These are phyloP conservation scores for Amphiprion clarkii DNA, from an alignment of 2,797 vertebrate genomes.

Conservation along the genomic window DNA sequence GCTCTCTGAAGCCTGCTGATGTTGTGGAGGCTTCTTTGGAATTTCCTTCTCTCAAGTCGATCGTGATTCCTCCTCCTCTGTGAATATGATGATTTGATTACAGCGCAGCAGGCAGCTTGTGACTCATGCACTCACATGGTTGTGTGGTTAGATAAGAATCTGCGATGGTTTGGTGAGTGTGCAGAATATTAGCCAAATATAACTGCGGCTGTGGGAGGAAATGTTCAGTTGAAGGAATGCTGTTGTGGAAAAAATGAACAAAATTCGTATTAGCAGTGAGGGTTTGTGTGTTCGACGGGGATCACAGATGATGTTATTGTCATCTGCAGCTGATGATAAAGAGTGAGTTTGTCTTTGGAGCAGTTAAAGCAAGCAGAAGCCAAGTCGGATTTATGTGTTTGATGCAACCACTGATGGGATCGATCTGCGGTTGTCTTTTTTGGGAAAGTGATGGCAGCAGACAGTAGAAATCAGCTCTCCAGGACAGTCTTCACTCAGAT, in stretches of 20 bases:
- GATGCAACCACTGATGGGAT: not conserved
- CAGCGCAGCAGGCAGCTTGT: conserved; percentile 19
- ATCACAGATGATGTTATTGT: conserved; percentile 43
- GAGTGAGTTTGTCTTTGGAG: conserved; percentile 14
- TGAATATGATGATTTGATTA: conserved; percentile 38
- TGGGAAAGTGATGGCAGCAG: not conserved
- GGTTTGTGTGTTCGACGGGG: conserved; percentile 23
- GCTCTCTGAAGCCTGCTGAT: conserved; percentile 21
- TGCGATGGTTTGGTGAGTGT: too few species aligned
- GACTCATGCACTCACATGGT: not conserved
- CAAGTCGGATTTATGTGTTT: conserved; percentile 34
- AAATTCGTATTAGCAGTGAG: not conserved
- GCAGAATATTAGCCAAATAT: conserved; percentile 16
- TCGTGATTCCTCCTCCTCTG: conserved; percentile 9
- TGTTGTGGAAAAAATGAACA: conserved; percentile 29
- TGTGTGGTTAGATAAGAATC: not conserved
- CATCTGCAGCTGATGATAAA: conserved; percentile 50
- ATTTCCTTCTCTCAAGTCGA: conserved; percentile 2
- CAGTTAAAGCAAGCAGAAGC: conserved; percentile 23
- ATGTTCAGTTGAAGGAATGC: conserved; percentile 44
- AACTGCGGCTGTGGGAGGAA: not conserved
- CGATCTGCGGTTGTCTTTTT: conserved; percentile 15
- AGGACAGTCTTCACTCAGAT: not conserved
- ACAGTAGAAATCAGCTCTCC: not conserved
- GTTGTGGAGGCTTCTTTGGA: conserved; percentile 23